Evolutionary conservation across 2,888 invertebrate species (phyloP).

Genomic region (Chrysomela aeneicollis): DNA sequence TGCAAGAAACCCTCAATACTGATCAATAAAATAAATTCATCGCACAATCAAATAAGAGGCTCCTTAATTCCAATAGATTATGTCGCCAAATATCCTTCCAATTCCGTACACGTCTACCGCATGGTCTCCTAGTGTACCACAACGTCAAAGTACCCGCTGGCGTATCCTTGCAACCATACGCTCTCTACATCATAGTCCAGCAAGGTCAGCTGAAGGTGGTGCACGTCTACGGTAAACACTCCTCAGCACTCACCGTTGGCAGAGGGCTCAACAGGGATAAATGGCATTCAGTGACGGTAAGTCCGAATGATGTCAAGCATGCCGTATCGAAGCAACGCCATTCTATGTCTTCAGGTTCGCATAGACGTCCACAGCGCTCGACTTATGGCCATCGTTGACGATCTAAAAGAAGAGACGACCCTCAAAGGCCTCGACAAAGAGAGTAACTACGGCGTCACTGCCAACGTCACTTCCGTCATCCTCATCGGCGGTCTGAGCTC

Average conservation of each 20-base stretch:
- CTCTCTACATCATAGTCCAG: constrained; percentile 89
- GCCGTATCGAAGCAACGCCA: too few relatives aligned
- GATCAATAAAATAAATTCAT: too few relatives aligned
- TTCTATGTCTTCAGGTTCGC: constrained; percentile 64
- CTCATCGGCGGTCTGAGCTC: constrained; percentile 89
- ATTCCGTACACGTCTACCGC: constrained; percentile 86
- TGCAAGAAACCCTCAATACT: too few relatives aligned
- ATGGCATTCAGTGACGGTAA: constrained; percentile 87
- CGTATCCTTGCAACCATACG: constrained; percentile 83
- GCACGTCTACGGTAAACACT: constrained; percentile 88
- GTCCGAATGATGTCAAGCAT: constrained; percentile 31
- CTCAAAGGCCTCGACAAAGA: constrained; percentile 84
- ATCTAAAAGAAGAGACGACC: constrained; percentile 80
- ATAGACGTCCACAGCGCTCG: constrained; percentile 88
- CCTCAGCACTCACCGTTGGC: constrained; percentile 85
- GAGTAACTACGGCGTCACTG: constrained; percentile 86
- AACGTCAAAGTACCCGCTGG: constrained; percentile 88
- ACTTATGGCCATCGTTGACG: constrained; percentile 86
- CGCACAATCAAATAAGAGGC: too few relatives aligned
- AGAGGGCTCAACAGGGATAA: constrained; percentile 87
- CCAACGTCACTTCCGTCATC: constrained; percentile 86
- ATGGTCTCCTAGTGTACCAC: constrained; percentile 88
- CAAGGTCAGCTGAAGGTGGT: constrained; percentile 92
- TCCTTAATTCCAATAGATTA: constrained; percentile 69
- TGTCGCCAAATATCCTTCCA: constrained; percentile 89